Base-by-base conservation (phyloP, 1,140 invertebrate genomes). In the Mya arenaria region DNA sequence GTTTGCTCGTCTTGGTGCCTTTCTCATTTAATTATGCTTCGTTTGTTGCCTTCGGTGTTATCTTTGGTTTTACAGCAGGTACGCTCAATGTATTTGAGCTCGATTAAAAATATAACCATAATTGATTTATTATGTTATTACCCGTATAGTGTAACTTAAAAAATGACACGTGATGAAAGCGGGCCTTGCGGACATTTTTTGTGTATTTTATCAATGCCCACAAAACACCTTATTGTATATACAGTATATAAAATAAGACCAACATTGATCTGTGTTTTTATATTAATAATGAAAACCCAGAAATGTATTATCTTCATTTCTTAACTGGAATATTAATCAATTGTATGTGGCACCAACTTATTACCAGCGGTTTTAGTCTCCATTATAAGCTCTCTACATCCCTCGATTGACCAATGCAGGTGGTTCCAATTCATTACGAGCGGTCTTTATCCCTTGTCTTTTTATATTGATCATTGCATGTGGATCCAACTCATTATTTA, bases 1-100 rank as follows among this genome's bases (percentile, higher is more conserved):
- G 55, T 5, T n/a, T 52, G 25, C 28, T 73, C 44, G 19, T 60
- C 23, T 23, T 58, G 4, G 52, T 34, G 17, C 69, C 69, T 6
- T 73, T 73, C 34, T 73, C 48, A n/a, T 56, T 5, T 36, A 73
- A 60, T 55, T 60, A 39, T 37, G 17, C 48, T 3, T 56, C 69
- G 25, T 73, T 58, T 25, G 0, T 58, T 1, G 69, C 52, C 3
- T 73, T 73, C 36, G 28, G 44, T 23, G 55, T 73, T n/a, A 28
- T 73, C 10, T 73, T 73, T 39, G 69, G 69, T 36, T 55, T 73
- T 17, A 36, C 52, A 15, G 55, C 69, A 39, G 69, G 69, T 73
- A 73, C 10, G 41, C 41, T 48, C 41, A 48, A 10, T 48, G 41
- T 48, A 48, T 10, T 48, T 48, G 41, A 13, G 41, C 41, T 10